These are phyloP conservation scores for Littorina saxatilis DNA, from an alignment of 1,140 invertebrate genomes.

Conservation along the genomic window DNA sequence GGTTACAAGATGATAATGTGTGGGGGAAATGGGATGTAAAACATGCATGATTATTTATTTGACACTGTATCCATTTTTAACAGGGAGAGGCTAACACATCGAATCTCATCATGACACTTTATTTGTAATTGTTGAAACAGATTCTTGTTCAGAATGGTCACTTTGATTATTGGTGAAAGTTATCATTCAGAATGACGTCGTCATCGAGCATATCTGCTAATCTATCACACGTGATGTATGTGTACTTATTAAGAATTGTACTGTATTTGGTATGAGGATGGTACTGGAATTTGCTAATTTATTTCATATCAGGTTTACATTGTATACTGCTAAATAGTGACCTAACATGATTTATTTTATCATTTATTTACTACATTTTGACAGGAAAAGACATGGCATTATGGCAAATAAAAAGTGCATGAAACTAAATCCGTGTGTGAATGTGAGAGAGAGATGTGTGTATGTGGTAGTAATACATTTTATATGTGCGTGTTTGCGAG, in stretches of 20 bases:
- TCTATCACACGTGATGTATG: neutral
- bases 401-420: constrained; percentile 7
- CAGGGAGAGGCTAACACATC: constrained; percentile 22
- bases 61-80: neutral
- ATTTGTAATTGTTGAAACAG: too few species aligned
- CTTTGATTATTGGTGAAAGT: neutral
- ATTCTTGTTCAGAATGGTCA: too few species aligned
- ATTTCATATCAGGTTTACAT: constrained; percentile 17
- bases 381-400: neutral
- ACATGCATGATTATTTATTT: neutral
- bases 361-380: neutral
- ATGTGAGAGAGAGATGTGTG: neutral
- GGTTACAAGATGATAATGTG: neutral
- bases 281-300: neutral
- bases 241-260: neutral
- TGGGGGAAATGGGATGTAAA: constrained; percentile 8
- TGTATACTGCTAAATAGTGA: constrained; percentile 19
- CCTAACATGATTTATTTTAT: too few species aligned
- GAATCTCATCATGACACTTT: constrained; percentile 11
- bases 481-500: too few species aligned
- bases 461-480: too few species aligned
- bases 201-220: constrained; percentile 6
- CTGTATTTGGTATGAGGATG: constrained; percentile 16
- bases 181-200: neutral
- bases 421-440: neutral